These are phyloP conservation scores for Prietella phreatophila DNA, from an alignment of 2,113 vertebrate species.

Conservation along the genomic window DNA sequence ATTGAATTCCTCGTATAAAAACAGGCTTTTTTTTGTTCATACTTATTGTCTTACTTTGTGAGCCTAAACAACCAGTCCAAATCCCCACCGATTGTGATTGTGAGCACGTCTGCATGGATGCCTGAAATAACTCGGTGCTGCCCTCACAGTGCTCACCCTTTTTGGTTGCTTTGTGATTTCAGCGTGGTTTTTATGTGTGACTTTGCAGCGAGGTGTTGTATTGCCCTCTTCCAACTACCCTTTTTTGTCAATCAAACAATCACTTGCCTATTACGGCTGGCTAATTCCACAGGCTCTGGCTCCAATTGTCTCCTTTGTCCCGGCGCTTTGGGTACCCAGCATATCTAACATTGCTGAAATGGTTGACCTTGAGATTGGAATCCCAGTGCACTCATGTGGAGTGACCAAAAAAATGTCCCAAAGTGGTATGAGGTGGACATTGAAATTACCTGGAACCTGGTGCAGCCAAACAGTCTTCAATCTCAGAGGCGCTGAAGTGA, in stretches of 20 bases:
- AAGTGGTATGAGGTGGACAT: slow-evolving; percentile 50
- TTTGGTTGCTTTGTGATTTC: slow-evolving; percentile 60
- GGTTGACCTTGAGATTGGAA: slow-evolving; percentile 66
- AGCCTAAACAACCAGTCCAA: background rate
- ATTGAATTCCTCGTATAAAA: background rate
- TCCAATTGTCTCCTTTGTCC: slow-evolving; percentile 71
- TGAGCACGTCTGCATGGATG: slow-evolving; percentile 41
- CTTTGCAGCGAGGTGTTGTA: slow-evolving; percentile 66
- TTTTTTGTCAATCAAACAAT: slow-evolving; percentile 62
- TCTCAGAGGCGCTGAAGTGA: background rate
- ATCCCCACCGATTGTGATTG: background rate
- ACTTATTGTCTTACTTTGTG: slow-evolving; percentile 47
- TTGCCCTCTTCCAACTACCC: slow-evolving; percentile 38
- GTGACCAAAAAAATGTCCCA: slow-evolving; percentile 50
- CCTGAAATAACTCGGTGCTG: slow-evolving; percentile 61
- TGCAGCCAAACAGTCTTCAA: background rate
- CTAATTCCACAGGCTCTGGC: slow-evolving; percentile 67
- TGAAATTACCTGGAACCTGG: slow-evolving; percentile 56
- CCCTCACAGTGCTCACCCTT: slow-evolving; percentile 57
- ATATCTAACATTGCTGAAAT: slow-evolving; percentile 75
- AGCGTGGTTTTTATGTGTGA: slow-evolving; percentile 65
- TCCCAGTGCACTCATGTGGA: slow-evolving; percentile 59
- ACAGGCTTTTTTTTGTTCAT: too few species aligned
- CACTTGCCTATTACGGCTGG: slow-evolving; percentile 63
- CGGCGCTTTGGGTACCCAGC: slow-evolving; percentile 59